These are phyloP conservation scores for Toxotes jaculatrix DNA, from an alignment of 2,113 vertebrate genomes.

Conservation along the genomic window DNA sequence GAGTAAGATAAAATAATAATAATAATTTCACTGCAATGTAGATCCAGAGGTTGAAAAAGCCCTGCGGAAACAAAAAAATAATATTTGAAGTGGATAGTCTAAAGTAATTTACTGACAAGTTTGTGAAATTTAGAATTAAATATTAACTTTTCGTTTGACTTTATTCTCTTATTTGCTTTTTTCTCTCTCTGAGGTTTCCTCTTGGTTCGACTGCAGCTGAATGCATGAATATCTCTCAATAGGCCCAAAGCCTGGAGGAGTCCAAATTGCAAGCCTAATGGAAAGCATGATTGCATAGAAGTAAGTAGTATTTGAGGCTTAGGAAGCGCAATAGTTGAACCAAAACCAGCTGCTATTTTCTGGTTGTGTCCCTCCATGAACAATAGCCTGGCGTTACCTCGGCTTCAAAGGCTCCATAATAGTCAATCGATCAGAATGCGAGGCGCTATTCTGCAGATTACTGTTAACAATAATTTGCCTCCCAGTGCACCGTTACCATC, in stretches of 20 bases:
- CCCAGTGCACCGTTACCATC: slow-evolving; percentile 80
- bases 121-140: not conserved
- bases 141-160: not conserved
- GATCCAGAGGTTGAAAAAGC: not conserved
- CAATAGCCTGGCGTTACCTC: slow-evolving; percentile 75
- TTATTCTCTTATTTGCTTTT: slow-evolving; percentile 9
- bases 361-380: slow-evolving; percentile 76
- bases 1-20: not conserved
- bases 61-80: not conserved
- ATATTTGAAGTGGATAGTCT: not conserved
- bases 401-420: slow-evolving; percentile 83
- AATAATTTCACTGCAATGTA: not conserved
- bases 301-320: slow-evolving; percentile 74
- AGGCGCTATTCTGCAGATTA: slow-evolving; percentile 83
- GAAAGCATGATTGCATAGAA: slow-evolving; percentile 75
- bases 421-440: slow-evolving; percentile 84
- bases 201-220: slow-evolving; percentile 36
- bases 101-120: not conserved
- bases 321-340: slow-evolving; percentile 67
- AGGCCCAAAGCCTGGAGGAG: slow-evolving; percentile 43
- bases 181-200: not conserved
- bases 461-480: slow-evolving; percentile 86
- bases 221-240: slow-evolving; percentile 44
- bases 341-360: slow-evolving; percentile 76
- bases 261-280: slow-evolving; percentile 77